phyloP scores from a whole-genome alignment of 2,888 invertebrate species.

The Drosophila stalkeri region DNA sequence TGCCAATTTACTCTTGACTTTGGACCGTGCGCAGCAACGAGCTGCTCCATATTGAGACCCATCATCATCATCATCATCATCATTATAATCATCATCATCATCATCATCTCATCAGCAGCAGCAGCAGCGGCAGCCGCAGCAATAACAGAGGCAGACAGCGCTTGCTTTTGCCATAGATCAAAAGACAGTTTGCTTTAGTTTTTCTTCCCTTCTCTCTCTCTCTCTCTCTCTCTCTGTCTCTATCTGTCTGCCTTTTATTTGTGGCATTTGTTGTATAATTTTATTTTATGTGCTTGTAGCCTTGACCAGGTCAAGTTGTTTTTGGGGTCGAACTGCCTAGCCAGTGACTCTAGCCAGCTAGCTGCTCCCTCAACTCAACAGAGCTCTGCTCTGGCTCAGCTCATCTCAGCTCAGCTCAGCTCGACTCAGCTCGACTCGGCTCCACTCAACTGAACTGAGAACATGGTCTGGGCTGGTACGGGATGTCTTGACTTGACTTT shows the following conservation, averaged over 20 bases:
- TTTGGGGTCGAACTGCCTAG: slow-evolving; percentile 70
- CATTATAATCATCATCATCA: slow-evolving; percentile 46
- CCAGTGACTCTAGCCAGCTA: slow-evolving; percentile 32
- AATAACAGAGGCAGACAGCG: slow-evolving; percentile 17
- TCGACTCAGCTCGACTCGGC: slow-evolving; percentile 5
- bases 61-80: slow-evolving; percentile 54
- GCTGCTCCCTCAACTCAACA: slow-evolving; percentile 3
- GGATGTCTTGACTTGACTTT: slow-evolving; percentile 67
- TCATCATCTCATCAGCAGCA: slow-evolving; percentile 42
- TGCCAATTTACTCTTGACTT: slow-evolving; percentile 75
- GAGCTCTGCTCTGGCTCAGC: slow-evolving; percentile 4
- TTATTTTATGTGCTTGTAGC: slow-evolving; percentile 80
- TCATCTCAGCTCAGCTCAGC: background rate
- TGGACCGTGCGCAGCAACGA: slow-evolving; percentile 24
- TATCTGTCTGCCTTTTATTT: background rate
- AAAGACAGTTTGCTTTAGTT: slow-evolving; percentile 82
- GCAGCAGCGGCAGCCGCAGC: slow-evolving; percentile 30
- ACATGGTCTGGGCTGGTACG: slow-evolving; percentile 2
- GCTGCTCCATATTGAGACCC: slow-evolving; percentile 71
- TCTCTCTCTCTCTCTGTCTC: background rate
- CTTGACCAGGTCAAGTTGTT: slow-evolving; percentile 82
- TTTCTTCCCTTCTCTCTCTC: slow-evolving; percentile 21
- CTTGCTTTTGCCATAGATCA: slow-evolving; percentile 70
- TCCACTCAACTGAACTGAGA: slow-evolving; percentile 8
- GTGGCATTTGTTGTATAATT: slow-evolving; percentile 72